A percentile compares a stretch with the other conserved stretches of the same genome.
phyloP scores from a whole-genome alignment of 2,888 invertebrate genomes.

The Campopleginae sp. region DNA sequence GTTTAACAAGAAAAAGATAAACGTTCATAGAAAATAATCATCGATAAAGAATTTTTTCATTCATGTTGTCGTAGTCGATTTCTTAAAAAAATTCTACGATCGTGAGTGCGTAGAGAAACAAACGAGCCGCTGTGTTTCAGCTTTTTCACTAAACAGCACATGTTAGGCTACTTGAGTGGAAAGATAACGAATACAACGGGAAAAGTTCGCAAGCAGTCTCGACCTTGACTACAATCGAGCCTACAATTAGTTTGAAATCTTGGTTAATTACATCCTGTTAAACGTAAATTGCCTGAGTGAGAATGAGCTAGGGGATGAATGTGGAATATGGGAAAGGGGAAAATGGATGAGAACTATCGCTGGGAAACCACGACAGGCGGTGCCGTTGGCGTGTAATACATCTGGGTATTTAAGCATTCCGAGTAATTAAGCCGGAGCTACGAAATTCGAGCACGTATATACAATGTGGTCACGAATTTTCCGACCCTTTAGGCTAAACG shows the following conservation, averaged over 20 bases:
- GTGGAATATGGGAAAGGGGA: slow-evolving; percentile 34
- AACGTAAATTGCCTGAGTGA: slow-evolving; percentile 37
- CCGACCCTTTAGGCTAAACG: neutral
- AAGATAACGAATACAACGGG: neutral
- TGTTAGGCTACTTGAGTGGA: neutral
- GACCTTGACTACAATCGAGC: neutral
- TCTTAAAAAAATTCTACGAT: no score
- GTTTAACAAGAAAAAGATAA: no score
- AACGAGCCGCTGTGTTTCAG: neutral
- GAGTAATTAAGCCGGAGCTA: slow-evolving; percentile 75
- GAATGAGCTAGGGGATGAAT: slow-evolving; percentile 23
- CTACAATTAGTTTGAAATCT: slow-evolving; percentile 50
- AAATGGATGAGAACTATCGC: slow-evolving; percentile 52
- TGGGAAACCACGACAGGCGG: slow-evolving; percentile 56
- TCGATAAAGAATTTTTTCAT: no score
- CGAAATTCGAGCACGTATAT: slow-evolving; percentile 50
- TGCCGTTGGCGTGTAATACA: slow-evolving; percentile 75
- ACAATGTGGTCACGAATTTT: slow-evolving; percentile 6
- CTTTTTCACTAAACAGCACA: neutral
- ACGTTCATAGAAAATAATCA: no score
- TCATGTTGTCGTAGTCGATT: no score
- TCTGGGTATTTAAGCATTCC: slow-evolving; percentile 78
- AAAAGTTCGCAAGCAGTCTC: neutral
- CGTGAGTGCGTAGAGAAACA: neutral
- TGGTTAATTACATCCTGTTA: slow-evolving; percentile 52